phyloP scores from a whole-genome alignment of 2,888 invertebrate species.

The Drosophila multiciliata region DNA sequence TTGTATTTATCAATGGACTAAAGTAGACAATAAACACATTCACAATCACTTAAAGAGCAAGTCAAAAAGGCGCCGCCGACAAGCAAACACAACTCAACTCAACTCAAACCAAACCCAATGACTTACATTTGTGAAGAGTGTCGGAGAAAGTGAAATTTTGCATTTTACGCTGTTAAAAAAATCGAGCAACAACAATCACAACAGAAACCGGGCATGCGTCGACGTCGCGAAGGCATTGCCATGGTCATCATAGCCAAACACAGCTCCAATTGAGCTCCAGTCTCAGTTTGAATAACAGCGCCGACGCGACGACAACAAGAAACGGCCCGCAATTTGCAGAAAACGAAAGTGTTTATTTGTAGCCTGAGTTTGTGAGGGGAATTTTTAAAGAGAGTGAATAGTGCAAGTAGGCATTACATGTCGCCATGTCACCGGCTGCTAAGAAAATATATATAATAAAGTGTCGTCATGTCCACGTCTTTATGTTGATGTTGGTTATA shows the following conservation, averaged over 20 bases:
- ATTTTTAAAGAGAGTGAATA: slow-evolving; percentile 42
- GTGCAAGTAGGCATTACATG: slow-evolving; percentile 43
- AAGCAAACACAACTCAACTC: slow-evolving; percentile 18
- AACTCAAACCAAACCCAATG: slow-evolving; percentile 63
- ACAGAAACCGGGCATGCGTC: slow-evolving; percentile 26
- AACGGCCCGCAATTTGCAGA: slow-evolving; percentile 47
- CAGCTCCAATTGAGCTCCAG: slow-evolving; percentile 29
- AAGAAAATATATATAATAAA: slow-evolving; percentile 34
- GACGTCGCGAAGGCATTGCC: slow-evolving; percentile 19
- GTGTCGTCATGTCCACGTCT: slow-evolving; percentile 50
- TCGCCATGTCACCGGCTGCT: slow-evolving; percentile 57
- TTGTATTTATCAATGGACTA: slow-evolving; percentile 24
- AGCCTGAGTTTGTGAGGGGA: slow-evolving; percentile 42
- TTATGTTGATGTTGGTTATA: slow-evolving; percentile 55
- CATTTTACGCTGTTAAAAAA: slow-evolving; percentile 67
- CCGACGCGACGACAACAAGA: slow-evolving; percentile 33
- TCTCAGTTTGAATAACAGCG: slow-evolving; percentile 29
- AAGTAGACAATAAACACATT: slow-evolving; percentile 26
- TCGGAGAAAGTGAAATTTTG: slow-evolving; percentile 81
- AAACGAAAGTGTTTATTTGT: slow-evolving; percentile 66
- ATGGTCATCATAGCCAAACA: slow-evolving; percentile 44
- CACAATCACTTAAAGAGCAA: slow-evolving; percentile 34
- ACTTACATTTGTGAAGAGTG: slow-evolving; percentile 66
- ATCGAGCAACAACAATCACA: slow-evolving; percentile 31
- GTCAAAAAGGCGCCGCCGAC: slow-evolving; percentile 27